Percentiles rank a stretch among this genome's conserved stretches.
Conservation (phyloP, 2,888 invertebrate species). For the Coronaproctus castanopsis region DNA sequence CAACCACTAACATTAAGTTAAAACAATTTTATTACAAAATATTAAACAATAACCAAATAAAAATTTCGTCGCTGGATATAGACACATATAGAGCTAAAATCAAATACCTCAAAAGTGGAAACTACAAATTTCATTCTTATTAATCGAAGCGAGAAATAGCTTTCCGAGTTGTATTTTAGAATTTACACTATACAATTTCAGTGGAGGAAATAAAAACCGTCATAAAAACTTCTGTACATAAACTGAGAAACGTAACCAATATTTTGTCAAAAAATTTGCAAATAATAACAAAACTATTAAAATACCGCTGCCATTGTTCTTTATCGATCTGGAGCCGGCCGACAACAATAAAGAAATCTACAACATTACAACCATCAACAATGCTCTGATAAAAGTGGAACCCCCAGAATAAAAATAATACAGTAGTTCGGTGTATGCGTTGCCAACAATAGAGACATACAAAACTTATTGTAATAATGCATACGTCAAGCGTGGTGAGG, state of each 20-base stretch:
- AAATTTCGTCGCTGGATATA: neutral
- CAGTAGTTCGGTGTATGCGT: too few species aligned
- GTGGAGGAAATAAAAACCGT: neutral
- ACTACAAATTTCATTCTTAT: neutral
- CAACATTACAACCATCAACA: neutral
- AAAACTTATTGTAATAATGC: neutral
- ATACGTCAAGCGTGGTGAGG: too few species aligned
- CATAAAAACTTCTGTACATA: neutral
- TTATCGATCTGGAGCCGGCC: too few species aligned
- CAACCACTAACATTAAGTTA: too few species aligned
- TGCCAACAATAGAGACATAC: too few species aligned
- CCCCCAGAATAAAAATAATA: neutral
- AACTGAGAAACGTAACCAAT: neutral
- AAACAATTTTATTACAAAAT: too few species aligned
- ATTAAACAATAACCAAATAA: neutral
- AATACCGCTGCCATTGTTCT: neutral
- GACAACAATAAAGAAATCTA: too few species aligned
- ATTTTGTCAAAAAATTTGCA: neutral
- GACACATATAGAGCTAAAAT: neutral
- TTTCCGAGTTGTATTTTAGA: neutral
- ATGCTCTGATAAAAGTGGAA: neutral
- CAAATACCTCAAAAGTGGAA: neutral
- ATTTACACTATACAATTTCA: neutral
- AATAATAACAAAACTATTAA: neutral
- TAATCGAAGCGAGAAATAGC: neutral